Evolutionary conservation across 2,113 vertebrate genomes (phyloP), one percentile per base, ranked within the genome.

Genomic region (Pseudopipra pipra): DNA sequence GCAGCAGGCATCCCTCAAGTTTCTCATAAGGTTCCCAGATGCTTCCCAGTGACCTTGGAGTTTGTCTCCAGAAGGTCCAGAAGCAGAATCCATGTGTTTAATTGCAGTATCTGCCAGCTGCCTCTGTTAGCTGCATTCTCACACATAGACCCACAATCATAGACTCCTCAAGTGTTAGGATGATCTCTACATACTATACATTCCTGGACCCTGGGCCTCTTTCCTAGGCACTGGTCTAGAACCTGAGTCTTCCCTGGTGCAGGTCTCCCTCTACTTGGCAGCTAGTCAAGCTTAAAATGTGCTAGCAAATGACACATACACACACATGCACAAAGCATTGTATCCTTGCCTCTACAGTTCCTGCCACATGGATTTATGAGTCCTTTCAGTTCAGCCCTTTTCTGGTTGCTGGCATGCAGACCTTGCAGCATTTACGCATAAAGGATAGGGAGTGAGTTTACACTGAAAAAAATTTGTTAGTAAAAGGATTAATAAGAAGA

Each of bases 1-100:
- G 24, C 11, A 71, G 30, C 5, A 24, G 49, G 10, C 19, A 58
- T 30, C 14, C 17, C 49, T 70, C 22, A 52, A 11, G 10, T 41
- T 54, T 83, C 12, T 73, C 55, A 75, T 23, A n/a, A 0, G 0
- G 2, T 41, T 55, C 19, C 20, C 43, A 43, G n/a, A 27, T 1
- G 1, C 80, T 81, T 72, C 17, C 33, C 33, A 44, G 4, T 11
- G 5, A 44, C 33, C 39, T 68, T 81, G 59, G 27, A 49, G 23
- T 30, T 80, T 72, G 14, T 58, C 8, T 24, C 8, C 35, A 35
- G 33, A 63, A 63, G 30, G 39, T 67, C 30, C 39, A 67, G 46
- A 58, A 62, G 20, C 19, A 43, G 46, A 85, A 85, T 3, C 8
- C 30, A 63, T 14, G n/a, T 22, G 30, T 37, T 63, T 31, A 88